Evolutionary conservation across 1,140 invertebrate genomes (phyloP).

Genomic region (Drosophila willistoni): DNA sequence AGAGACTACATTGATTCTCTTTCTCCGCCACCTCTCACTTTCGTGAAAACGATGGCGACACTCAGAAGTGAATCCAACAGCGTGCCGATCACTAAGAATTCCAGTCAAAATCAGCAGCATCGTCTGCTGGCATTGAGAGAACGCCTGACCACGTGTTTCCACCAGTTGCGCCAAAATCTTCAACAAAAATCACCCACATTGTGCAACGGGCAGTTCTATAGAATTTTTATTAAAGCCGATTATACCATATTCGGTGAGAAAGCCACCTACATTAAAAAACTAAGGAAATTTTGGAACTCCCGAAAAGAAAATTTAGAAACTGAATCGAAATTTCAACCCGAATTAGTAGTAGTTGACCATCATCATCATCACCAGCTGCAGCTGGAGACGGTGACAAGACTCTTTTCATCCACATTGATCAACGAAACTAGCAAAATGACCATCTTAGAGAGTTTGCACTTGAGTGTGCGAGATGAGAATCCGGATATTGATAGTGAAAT

Average conservation of each 20-base stretch:
- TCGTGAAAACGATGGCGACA: slow-evolving; percentile 64
- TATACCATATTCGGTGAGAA: slow-evolving; percentile 43
- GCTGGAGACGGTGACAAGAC: slow-evolving; percentile 59
- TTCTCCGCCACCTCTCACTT: slow-evolving; percentile 50
- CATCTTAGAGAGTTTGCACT: slow-evolving; percentile 61
- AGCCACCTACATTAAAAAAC: slow-evolving; percentile 43
- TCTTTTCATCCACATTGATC: slow-evolving; percentile 69
- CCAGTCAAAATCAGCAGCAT: slow-evolving; percentile 16
- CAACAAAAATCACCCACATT: slow-evolving; percentile 27
- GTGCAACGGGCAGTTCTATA: slow-evolving; percentile 38
- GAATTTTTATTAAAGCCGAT: slow-evolving; percentile 48
- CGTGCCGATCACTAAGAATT: slow-evolving; percentile 64
- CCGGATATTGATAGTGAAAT: slow-evolving; percentile 76
- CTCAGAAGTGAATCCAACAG: slow-evolving; percentile 75
- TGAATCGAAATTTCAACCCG: slow-evolving; percentile 15
- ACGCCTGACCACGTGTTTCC: slow-evolving; percentile 75
- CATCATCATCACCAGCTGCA: slow-evolving; percentile 31
- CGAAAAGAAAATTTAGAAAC: neutral
- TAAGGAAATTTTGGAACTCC: slow-evolving; percentile 47
- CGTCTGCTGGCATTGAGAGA: slow-evolving; percentile 61
- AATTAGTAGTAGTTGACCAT: slow-evolving; percentile 3
- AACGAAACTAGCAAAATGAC: slow-evolving; percentile 59
- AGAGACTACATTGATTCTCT: neutral
- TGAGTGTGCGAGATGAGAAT: slow-evolving; percentile 63
- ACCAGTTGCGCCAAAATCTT: slow-evolving; percentile 60